These are phyloP conservation scores for Xenus cinereus DNA, from an alignment of 2,113 vertebrate species.

Conservation along the genomic window DNA sequence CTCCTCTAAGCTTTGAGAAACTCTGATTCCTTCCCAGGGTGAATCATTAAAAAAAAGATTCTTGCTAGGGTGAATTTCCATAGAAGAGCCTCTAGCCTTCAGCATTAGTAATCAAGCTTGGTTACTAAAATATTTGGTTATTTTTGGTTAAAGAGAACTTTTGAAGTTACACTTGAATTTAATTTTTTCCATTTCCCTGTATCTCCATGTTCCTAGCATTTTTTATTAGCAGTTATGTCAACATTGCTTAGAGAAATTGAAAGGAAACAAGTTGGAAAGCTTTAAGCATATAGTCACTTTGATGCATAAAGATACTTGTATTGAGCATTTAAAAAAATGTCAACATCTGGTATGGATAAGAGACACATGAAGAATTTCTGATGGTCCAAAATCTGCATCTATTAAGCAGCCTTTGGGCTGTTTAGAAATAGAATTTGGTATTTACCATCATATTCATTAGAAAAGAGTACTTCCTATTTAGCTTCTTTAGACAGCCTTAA, in stretches of 20 bases:
- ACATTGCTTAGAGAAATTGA: background rate
- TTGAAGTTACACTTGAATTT: background rate
- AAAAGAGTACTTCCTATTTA: background rate
- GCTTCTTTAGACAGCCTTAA: background rate
- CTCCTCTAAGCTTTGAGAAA: background rate
- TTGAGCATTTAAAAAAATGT: fast-evolving
- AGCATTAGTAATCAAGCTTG: background rate
- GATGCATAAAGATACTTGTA: background rate
- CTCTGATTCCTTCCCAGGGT: background rate
- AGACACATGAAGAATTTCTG: background rate
- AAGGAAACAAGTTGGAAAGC: background rate
- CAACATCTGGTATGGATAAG: background rate
- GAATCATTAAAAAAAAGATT: background rate
- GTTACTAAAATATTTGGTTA: background rate
- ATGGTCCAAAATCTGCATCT: background rate
- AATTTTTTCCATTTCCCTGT: background rate
- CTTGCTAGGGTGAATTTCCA: background rate
- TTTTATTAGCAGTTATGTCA: background rate
- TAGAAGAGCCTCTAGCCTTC: background rate
- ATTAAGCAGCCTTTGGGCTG: background rate
- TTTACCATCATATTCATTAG: background rate
- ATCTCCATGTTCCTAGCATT: background rate
- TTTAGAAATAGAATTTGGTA: background rate
- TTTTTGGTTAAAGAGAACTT: background rate
- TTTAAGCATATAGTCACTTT: background rate